phyloP scores from a whole-genome alignment of 2,888 invertebrate species.

The Cephus sareptanus region DNA sequence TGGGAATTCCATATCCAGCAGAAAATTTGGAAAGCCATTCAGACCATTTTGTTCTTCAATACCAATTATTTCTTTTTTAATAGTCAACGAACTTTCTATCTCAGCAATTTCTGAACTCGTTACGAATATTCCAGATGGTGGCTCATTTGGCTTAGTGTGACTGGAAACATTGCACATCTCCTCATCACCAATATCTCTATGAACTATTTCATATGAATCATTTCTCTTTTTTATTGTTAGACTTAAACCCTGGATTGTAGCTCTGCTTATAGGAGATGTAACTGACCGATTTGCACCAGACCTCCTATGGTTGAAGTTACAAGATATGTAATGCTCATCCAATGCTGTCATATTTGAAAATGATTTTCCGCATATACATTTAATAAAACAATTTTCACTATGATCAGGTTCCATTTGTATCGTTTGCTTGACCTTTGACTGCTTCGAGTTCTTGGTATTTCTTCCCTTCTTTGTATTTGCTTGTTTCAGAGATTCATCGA shows the following conservation, averaged over 20 bases:
- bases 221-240: slow-evolving; percentile 62
- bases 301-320: slow-evolving; percentile 24
- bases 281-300: slow-evolving; percentile 6
- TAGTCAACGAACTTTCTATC: slow-evolving; percentile 2
- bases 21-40: slow-evolving; percentile 30
- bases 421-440: neutral
- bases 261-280: slow-evolving; percentile 41
- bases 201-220: slow-evolving; percentile 60
- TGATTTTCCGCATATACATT: slow-evolving; percentile 48
- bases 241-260: slow-evolving; percentile 55
- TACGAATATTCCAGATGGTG: slow-evolving; percentile 33
- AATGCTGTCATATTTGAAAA: slow-evolving; percentile 52
- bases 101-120: slow-evolving; percentile 22
- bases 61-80: neutral
- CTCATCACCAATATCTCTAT: slow-evolving; percentile 40
- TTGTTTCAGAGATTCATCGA: neutral
- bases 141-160: slow-evolving; percentile 27
- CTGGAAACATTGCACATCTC: slow-evolving; percentile 31
- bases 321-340: slow-evolving; percentile 46
- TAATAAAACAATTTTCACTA: neutral
- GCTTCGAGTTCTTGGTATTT: slow-evolving; percentile 6
- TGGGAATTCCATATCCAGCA: slow-evolving; percentile 26
- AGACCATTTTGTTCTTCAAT: slow-evolving; percentile 12
- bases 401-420: neutral
- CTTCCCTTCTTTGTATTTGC: neutral